Conservation (phyloP, 53 echinoderm and acorn worm species). For the Apostichopus leukothele region DNA sequence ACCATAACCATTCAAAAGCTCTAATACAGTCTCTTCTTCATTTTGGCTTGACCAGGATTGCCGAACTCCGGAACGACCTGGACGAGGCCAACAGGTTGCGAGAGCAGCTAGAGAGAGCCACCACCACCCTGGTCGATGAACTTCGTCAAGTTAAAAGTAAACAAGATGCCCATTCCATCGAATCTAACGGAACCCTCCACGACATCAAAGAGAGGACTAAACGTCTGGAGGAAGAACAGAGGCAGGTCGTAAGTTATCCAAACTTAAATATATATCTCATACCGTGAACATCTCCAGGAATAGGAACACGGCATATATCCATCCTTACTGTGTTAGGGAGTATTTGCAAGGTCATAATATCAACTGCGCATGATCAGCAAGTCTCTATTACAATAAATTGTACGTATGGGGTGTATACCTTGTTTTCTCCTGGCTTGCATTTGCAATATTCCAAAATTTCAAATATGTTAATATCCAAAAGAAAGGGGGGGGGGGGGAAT, state of each 20-base stretch:
- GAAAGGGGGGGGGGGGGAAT: no score
- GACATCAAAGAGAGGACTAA: slow-evolving; percentile 93
- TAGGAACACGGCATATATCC: no score
- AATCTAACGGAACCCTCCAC: slow-evolving; percentile 74
- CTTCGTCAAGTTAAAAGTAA: slow-evolving; percentile 79
- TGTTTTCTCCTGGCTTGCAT: no score
- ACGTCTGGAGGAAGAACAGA: slow-evolving; percentile 86
- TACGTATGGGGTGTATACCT: no score
- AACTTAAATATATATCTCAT: neutral
- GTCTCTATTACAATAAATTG: no score
- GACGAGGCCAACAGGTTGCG: slow-evolving; percentile 89
- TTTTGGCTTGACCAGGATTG: slow-evolving; percentile 54
- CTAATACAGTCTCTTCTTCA: neutral
- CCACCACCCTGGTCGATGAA: slow-evolving; percentile 85
- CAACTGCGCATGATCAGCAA: no score
- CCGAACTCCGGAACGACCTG: slow-evolving; percentile 85
- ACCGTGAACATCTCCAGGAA: no score
- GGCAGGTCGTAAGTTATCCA: slow-evolving; percentile 67
- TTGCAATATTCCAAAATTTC: no score
- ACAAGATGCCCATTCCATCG: slow-evolving; percentile 68
- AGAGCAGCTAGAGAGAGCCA: slow-evolving; percentile 89
- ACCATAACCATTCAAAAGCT: no score
- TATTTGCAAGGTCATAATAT: no score
- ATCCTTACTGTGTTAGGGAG: no score
- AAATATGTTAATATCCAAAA: no score